A percentile compares a stretch with the other conserved stretches of the same genome.
Conservation (phyloP, 2,888 invertebrate genomes). For the Dascillus cervinus region DNA sequence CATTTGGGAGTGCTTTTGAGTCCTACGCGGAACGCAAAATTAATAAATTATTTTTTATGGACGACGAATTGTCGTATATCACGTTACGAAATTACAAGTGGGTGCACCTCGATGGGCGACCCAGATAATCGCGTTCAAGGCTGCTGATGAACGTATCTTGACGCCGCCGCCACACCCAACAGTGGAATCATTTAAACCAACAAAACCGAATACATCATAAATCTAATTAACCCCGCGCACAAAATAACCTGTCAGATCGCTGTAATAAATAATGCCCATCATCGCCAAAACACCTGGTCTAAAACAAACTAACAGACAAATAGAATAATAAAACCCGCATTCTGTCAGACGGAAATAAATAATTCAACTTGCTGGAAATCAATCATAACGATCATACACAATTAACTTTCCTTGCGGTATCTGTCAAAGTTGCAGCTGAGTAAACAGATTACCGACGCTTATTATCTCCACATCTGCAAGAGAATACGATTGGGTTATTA, state of each 20-base stretch:
- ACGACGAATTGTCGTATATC: too few relatives aligned
- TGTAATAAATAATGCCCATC: conserved; percentile 34
- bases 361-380: conserved; percentile 11
- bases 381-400: conserved; percentile 9
- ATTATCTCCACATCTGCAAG: too few relatives aligned
- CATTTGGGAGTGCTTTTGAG: too few relatives aligned
- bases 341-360: conserved; percentile 15
- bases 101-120: too few relatives aligned
- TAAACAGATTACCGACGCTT: too few relatives aligned
- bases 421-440: too few relatives aligned
- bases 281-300: conserved; percentile 31
- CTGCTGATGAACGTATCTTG: too few relatives aligned
- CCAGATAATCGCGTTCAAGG: too few relatives aligned
- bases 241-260: conserved; percentile 37
- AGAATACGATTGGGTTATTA: too few relatives aligned
- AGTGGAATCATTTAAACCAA: conserved; percentile 28
- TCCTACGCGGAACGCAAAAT: too few relatives aligned
- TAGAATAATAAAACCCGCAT: conserved; percentile 16
- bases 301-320: conserved; percentile 26
- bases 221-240: conserved; percentile 40
- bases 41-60: too few relatives aligned
- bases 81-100: too few relatives aligned
- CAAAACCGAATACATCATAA: conserved; percentile 37
- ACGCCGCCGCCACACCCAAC: conserved; percentile 8
- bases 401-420: conserved; percentile 10